Conservation (phyloP, 2,888 invertebrate genomes). For the Ceraclea dissimilis region DNA sequence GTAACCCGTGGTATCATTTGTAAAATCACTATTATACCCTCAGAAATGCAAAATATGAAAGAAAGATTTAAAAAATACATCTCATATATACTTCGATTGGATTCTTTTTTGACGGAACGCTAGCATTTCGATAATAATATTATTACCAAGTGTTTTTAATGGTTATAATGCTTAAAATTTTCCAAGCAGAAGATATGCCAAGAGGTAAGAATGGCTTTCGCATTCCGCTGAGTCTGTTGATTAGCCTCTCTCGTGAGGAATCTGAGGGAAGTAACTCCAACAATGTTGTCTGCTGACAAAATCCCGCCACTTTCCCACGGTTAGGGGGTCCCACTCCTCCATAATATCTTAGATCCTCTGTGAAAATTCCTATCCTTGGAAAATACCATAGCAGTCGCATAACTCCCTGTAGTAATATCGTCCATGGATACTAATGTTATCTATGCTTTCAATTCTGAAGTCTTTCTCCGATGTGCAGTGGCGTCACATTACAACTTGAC, state of each 20-base stretch:
- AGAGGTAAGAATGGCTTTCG: background rate
- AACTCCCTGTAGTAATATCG: conserved; percentile 1
- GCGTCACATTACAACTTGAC: no score
- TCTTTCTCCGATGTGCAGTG: background rate
- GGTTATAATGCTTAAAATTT: background rate
- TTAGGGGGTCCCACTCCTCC: background rate
- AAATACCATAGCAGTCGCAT: conserved; percentile 5
- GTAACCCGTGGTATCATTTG: no score
- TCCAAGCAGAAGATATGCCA: background rate
- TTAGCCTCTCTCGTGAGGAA: background rate
- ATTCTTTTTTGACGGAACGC: no score
- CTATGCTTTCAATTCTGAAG: background rate
- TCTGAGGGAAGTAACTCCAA: conserved; percentile 3
- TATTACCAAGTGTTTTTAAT: background rate
- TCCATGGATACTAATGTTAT: background rate
- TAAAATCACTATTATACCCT: no score
- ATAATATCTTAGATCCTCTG: background rate
- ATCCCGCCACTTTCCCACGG: conserved; percentile 3
- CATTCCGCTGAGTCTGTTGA: conserved; percentile 1
- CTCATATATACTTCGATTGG: no score
- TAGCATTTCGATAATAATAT: no score
- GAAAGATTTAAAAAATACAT: no score
- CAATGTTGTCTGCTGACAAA: background rate
- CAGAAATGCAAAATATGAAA: no score
- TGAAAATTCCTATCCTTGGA: conserved; percentile 4